These are phyloP conservation scores for Habropoda laboriosa DNA, from an alignment of 1,140 invertebrate species.

Conservation along the genomic window DNA sequence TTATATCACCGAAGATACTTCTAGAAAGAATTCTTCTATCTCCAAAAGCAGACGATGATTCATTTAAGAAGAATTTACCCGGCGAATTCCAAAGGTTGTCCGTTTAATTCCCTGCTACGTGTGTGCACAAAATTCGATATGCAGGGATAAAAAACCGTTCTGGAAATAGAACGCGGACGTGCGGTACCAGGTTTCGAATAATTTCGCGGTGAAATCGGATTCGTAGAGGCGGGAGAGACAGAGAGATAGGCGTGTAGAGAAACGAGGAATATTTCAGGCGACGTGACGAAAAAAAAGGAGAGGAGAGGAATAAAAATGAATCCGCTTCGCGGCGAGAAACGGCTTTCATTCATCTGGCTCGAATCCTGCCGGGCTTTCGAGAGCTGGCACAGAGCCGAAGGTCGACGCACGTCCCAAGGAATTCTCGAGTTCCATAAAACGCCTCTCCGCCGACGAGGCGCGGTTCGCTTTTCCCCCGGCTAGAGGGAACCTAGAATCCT, in stretches of 20 bases:
- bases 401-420: slow-evolving; percentile 30
- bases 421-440: slow-evolving; percentile 43
- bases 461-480: too few species aligned
- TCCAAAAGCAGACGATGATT: too few species aligned
- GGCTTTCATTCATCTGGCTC: slow-evolving; percentile 33
- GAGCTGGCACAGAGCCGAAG: slow-evolving; percentile 48
- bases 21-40: too few species aligned
- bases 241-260: background rate
- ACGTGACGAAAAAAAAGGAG: background rate
- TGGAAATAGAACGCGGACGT: too few species aligned
- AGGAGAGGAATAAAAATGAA: slow-evolving; percentile 7
- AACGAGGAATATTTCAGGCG: background rate
- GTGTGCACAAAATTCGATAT: too few species aligned
- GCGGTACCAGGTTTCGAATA: background rate
- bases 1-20: too few species aligned
- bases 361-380: background rate
- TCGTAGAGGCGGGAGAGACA: background rate
- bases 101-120: background rate
- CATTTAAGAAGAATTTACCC: background rate
- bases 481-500: too few species aligned
- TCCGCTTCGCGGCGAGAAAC: background rate
- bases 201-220: slow-evolving; percentile 4
- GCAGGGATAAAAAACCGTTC: background rate
- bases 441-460: background rate
- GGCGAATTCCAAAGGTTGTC: background rate